phyloP scores from a whole-genome alignment of 2,888 invertebrate genomes.

The Cataglyphis rosenhaueri region DNA sequence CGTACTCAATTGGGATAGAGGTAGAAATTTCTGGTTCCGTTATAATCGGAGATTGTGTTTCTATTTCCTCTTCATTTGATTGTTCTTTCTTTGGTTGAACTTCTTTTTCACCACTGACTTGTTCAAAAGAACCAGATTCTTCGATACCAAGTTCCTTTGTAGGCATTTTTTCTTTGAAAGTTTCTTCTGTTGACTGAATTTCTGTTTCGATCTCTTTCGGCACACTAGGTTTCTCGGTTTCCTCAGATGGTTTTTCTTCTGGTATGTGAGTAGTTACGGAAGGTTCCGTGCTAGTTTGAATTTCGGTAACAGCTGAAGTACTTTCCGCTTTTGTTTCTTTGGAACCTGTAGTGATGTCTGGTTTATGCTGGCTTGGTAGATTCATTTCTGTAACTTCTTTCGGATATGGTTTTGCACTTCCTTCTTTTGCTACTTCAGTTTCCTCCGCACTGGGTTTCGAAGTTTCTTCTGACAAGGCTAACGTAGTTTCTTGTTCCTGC shows the following conservation, averaged over 20 bases:
- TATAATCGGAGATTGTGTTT: constrained; percentile 9
- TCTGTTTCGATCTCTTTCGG: constrained; percentile 65
- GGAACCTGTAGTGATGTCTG: constrained; percentile 44
- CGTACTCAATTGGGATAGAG: constrained; percentile 16
- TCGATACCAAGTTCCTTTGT: constrained; percentile 69
- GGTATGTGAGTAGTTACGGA: constrained; percentile 42
- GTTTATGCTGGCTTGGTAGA: constrained; percentile 39
- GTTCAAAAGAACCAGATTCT: constrained; percentile 71
- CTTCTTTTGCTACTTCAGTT: neutral
- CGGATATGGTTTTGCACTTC: neutral
- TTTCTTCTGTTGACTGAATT: constrained; percentile 60
- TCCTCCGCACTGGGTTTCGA: constrained; percentile 53
- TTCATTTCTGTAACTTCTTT: constrained; percentile 41
- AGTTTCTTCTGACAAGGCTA: constrained; percentile 48
- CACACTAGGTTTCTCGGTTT: constrained; percentile 56
- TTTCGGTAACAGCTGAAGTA: constrained; percentile 47
- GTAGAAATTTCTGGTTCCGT: constrained; percentile 35
- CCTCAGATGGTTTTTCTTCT: constrained; percentile 43
- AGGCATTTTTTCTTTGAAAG: constrained; percentile 70
- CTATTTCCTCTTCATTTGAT: constrained; percentile 39
- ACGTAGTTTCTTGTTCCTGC: constrained; percentile 55
- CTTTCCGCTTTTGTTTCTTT: constrained; percentile 57
- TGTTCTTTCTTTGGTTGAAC: constrained; percentile 41
- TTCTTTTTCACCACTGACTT: constrained; percentile 61
- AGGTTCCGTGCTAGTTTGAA: constrained; percentile 50